phyloP scores from a whole-genome alignment of 2,113 vertebrate genomes.

The Phocoena sinus region DNA sequence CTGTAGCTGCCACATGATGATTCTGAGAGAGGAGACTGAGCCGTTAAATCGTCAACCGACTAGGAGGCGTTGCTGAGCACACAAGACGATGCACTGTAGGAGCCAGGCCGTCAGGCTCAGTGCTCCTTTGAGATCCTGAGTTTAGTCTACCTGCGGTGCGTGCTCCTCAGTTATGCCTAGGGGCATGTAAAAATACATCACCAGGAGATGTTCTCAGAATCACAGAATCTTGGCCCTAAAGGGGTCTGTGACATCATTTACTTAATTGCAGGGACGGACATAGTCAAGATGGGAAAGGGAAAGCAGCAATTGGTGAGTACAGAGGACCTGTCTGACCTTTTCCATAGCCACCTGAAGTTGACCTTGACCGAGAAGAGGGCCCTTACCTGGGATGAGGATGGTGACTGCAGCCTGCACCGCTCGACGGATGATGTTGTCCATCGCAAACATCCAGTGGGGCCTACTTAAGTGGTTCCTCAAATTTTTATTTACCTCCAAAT shows the following conservation, averaged over 20 bases:
- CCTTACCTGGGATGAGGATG: constrained; percentile 93
- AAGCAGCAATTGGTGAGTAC: background rate
- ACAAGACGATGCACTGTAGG: background rate
- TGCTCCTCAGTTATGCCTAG: background rate
- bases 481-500: constrained; percentile 92
- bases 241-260: background rate
- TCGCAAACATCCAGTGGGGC: constrained; percentile 96
- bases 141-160: background rate
- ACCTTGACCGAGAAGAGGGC: background rate
- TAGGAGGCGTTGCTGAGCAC: background rate
- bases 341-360: background rate
- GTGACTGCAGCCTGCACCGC: constrained; percentile 95
- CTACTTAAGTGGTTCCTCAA: constrained; percentile 93
- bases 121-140: background rate
- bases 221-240: background rate
- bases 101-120: background rate
- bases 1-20: background rate
- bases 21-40: background rate
- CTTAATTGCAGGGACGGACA: background rate
- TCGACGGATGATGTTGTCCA: constrained; percentile 94
- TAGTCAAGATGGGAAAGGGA: background rate
- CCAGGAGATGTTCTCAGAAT: background rate
- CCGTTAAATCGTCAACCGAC: background rate
- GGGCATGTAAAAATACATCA: background rate
- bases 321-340: background rate